Base-by-base conservation (phyloP, 2,888 invertebrate genomes). In the Lymantria monacha region DNA sequence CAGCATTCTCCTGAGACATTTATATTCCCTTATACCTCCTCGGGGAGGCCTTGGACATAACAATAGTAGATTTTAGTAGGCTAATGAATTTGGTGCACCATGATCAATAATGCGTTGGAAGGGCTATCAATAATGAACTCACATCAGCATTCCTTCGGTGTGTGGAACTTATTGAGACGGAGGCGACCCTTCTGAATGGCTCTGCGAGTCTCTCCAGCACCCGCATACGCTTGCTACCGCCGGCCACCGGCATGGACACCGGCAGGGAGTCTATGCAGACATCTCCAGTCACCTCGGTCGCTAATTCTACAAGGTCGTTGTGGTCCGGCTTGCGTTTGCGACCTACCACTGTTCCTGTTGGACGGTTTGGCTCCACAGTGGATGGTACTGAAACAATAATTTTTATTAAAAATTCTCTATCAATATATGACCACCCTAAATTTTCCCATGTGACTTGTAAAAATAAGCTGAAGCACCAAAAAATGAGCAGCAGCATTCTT, bases 281-380 rank as follows among this genome's bases (percentile, higher is more conserved):
- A 9, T 41, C 41, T 7, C 5, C 10, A 3, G 41, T 41, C 53
- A 7, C 62, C 30, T 68, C 72, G 5, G 13, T 44, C 11, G 48
- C 74, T 0, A 47, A 5, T 46, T 63, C 75, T 0, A 44, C 3
- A 41, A 12, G 31, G 44, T 60, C 42, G 1, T 62, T 74, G 36
- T 52, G 44, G 15, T 81, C 85, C 0, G 87, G 86, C 55, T 83
- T 82, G 13, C 91, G 86, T 62, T 91, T 91, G 66, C 91, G 85
- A 0, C 91, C 91, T 31, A 90, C 89, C 38, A 91, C 91, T 0
- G 90, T 80, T 44, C 83, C 88, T 0, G 85, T 89, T 0, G 90
- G 91, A 0, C 89, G 81, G 3, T 30, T 14, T 37, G 53, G 45
- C 0, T 76, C 77, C 0, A 31, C 0, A 0, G 64, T 13, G 0